Conservation (phyloP, 2,113 vertebrate genomes). For the Heteronetta atricapilla region DNA sequence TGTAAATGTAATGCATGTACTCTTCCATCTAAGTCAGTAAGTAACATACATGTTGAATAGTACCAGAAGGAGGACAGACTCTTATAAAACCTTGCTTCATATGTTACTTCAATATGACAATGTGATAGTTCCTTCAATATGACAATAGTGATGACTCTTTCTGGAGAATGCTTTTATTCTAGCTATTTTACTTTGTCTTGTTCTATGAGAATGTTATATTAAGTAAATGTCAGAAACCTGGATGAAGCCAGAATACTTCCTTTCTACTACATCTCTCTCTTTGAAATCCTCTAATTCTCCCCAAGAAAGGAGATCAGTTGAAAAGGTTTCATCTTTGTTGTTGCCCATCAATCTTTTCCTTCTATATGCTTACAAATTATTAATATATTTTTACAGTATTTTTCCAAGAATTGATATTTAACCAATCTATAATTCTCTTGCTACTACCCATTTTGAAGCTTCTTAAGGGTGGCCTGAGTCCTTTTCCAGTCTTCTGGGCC, state of each 20-base stretch:
- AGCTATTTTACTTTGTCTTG: neutral
- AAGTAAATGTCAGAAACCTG: neutral
- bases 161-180: neutral
- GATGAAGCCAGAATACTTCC: neutral
- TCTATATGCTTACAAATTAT: neutral
- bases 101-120: neutral
- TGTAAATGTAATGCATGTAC: neutral
- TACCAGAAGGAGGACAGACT: neutral
- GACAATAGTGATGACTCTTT: neutral
- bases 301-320: neutral
- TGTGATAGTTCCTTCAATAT: neutral
- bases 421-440: neutral
- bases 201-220: neutral
- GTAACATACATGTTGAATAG: neutral
- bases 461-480: neutral
- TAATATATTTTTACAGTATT: neutral
- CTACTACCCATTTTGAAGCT: neutral
- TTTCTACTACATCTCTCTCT: neutral
- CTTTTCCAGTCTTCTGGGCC: neutral
- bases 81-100: neutral
- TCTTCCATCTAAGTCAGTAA: neutral
- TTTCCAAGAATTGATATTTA: neutral
- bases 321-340: neutral
- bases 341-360: neutral
- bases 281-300: neutral